A percentile compares a stretch with the other conserved stretches of the same genome.
Evolutionary conservation across 2,113 vertebrate genomes (phyloP).

Genomic region (Indicator indicator): DNA sequence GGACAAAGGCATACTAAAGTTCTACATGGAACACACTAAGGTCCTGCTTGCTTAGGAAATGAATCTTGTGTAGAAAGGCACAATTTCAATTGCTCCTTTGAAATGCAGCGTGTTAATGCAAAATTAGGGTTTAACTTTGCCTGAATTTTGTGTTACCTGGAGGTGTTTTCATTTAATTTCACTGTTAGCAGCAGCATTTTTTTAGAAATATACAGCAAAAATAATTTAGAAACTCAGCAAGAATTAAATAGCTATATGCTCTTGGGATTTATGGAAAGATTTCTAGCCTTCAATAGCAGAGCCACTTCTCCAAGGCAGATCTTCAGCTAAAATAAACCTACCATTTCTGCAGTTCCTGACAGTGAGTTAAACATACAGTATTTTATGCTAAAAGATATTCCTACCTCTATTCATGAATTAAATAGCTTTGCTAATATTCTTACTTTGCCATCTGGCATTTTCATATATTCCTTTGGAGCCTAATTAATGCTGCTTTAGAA

Average conservation of each 20-base stretch:
- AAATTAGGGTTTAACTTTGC: not conserved
- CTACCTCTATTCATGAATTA: not conserved
- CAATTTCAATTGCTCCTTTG: not conserved
- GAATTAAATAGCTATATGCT: not conserved
- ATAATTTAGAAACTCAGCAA: not conserved
- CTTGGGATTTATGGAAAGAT: not conserved
- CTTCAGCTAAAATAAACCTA: not conserved
- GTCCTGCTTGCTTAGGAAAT: not conserved
- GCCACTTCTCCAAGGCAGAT: not conserved
- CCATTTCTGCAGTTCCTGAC: not conserved
- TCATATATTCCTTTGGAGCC: not conserved
- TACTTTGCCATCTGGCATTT: not conserved
- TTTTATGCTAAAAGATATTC: not conserved
- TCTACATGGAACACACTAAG: not conserved
- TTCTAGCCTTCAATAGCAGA: not conserved
- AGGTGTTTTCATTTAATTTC: not conserved
- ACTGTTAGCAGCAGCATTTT: not conserved
- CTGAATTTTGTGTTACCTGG: not conserved
- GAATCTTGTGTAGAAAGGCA: not conserved
- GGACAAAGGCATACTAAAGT: not conserved
- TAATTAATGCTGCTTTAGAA: not conserved
- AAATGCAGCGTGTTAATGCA: not conserved
- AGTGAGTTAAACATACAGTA: not conserved
- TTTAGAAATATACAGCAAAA: not conserved
- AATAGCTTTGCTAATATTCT: not conserved